Percentiles rank a stretch among this genome's conserved stretches.
These are phyloP conservation scores for Peromyscus aztecus DNA, from an alignment of 2,797 vertebrate species.

Conservation along the genomic window DNA sequence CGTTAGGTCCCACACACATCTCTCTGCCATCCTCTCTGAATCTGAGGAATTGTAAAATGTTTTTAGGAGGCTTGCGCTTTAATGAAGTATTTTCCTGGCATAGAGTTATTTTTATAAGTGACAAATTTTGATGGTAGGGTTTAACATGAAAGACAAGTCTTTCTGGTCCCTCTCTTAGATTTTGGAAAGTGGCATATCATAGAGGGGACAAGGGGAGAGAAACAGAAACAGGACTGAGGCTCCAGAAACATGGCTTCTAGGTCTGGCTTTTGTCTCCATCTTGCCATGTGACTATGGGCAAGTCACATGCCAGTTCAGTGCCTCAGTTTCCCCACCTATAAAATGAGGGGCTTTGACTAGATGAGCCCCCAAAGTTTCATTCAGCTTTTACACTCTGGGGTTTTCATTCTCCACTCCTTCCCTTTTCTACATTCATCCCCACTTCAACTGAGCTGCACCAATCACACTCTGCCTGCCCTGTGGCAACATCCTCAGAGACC, in stretches of 20 bases:
- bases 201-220: background rate
- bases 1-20: background rate
- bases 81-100: constrained; percentile 82
- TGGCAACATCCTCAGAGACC: background rate
- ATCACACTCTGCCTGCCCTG: background rate
- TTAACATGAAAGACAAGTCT: constrained; percentile 53
- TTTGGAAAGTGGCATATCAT: constrained; percentile 40
- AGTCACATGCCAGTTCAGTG: constrained; percentile 38
- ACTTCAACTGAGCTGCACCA: background rate
- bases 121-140: constrained; percentile 69
- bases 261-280: constrained; percentile 46
- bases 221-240: background rate
- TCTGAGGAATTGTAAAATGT: constrained; percentile 71
- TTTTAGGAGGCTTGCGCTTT: constrained; percentile 82
- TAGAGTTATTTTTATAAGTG: constrained; percentile 84
- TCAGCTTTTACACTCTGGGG: constrained; percentile 5
- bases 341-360: constrained; percentile 50
- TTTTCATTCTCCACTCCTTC: background rate
- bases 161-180: constrained; percentile 62
- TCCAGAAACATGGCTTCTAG: background rate
- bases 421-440: background rate
- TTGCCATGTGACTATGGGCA: background rate
- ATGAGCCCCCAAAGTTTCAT: constrained; percentile 44
- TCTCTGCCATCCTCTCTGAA: constrained; percentile 21
- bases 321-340: constrained; percentile 62